Evolutionary conservation across 2,888 invertebrate genomes (phyloP).

Genomic region (Himalopsyche tibetana): DNA sequence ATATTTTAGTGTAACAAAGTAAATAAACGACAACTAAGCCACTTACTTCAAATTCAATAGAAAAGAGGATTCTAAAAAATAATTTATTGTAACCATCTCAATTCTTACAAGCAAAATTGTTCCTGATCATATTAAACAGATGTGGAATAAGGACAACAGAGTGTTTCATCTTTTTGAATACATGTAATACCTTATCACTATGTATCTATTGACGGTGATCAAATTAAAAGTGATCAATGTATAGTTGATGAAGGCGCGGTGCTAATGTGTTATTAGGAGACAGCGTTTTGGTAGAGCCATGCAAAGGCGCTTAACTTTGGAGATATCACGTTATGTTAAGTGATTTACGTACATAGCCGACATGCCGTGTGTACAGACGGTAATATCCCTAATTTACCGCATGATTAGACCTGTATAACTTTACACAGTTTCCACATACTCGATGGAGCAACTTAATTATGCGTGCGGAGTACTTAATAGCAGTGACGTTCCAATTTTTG

Average conservation of each 20-base stretch:
- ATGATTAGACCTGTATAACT: conserved; percentile 64
- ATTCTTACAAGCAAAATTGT: too few relatives aligned
- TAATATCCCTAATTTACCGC: conserved; percentile 64
- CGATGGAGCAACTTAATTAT: conserved; percentile 60
- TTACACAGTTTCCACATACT: conserved; percentile 59
- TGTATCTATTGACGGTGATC: too few relatives aligned
- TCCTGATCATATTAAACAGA: too few relatives aligned
- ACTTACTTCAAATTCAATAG: too few relatives aligned
- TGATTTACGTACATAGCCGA: conserved; percentile 60
- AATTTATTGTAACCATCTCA: too few relatives aligned
- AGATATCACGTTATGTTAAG: conserved; percentile 62
- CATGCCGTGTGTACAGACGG: conserved; percentile 58
- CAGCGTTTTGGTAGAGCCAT: conserved; percentile 32
- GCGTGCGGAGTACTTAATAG: conserved; percentile 39
- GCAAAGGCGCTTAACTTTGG: conserved; percentile 56
- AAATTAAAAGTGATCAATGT: neutral
- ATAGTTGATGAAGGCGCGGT: neutral
- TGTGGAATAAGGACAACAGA: too few relatives aligned
- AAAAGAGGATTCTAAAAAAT: too few relatives aligned
- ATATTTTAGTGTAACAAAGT: too few relatives aligned
- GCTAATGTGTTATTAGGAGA: neutral
- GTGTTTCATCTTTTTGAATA: too few relatives aligned
- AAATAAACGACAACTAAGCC: too few relatives aligned
- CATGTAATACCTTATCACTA: too few relatives aligned
- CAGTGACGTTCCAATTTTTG: conserved; percentile 34